Percentiles rank a stretch among this genome's conserved stretches.
Conservation (phyloP, 2,797 vertebrate species). For the Discoglossus pictus region DNA sequence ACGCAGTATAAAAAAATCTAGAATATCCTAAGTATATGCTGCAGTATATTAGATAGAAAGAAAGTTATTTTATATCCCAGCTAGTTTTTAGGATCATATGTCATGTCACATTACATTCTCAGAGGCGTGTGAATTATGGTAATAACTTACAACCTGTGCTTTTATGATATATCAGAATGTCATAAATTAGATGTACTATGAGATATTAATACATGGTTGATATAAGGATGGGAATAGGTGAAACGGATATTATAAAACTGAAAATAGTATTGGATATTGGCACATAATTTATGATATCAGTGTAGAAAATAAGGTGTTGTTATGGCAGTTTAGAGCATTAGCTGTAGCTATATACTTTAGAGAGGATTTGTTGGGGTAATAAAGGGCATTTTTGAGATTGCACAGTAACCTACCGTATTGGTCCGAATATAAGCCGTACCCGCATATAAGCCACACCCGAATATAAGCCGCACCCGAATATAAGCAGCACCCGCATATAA, state of each 20-base stretch:
- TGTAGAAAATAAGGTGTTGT: too few relatives aligned
- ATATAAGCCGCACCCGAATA: too few relatives aligned
- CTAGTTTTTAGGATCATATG: conserved; percentile 32
- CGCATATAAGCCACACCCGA: too few relatives aligned
- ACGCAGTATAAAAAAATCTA: neutral
- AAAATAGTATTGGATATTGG: neutral
- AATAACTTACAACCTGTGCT: conserved; percentile 44
- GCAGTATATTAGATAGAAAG: conserved; percentile 13
- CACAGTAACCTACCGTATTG: too few relatives aligned
- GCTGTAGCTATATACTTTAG: too few relatives aligned
- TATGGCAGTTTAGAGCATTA: too few relatives aligned
- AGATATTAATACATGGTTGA: conserved; percentile 28
- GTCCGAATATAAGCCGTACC: too few relatives aligned
- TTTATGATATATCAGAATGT: conserved; percentile 46
- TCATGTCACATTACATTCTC: conserved; percentile 46
- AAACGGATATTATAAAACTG: neutral
- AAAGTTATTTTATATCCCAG: conserved; percentile 40
- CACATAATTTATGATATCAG: too few relatives aligned
- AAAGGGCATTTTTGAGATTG: too few relatives aligned
- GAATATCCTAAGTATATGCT: conserved; percentile 21
- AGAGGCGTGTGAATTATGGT: conserved; percentile 46
- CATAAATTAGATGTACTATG: conserved; percentile 36
- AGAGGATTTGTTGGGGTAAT: too few relatives aligned
- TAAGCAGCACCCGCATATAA: too few relatives aligned
- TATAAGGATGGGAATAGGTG: conserved; percentile 15